Percentiles rank a stretch among this genome's conserved stretches.
Evolutionary conservation across 2,797 vertebrate species (phyloP).

Genomic region (Nasua narica): DNA sequence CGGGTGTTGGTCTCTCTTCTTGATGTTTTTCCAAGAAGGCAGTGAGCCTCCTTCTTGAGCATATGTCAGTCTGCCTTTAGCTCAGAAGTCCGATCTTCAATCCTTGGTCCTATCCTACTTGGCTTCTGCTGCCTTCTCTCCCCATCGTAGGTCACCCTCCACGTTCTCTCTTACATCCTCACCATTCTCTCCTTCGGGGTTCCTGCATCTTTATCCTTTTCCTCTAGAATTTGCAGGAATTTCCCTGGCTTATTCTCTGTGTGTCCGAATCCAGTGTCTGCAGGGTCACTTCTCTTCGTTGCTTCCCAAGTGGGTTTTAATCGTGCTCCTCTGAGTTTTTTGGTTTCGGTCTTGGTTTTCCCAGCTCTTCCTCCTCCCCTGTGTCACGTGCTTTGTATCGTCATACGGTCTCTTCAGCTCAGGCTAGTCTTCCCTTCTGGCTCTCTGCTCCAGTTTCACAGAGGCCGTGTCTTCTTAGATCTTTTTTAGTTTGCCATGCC

Average conservation of each 20-base stretch:
- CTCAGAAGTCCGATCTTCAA: neutral
- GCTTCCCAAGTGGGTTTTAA: neutral
- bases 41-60: neutral
- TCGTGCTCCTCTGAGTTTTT: neutral
- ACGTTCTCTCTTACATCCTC: neutral
- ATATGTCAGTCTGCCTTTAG: neutral
- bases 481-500: neutral
- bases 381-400: neutral
- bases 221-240: neutral
- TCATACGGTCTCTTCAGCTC: neutral
- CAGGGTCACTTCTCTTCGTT: neutral
- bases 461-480: neutral
- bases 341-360: neutral
- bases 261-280: neutral
- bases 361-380: neutral
- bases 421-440: rapidly evolving
- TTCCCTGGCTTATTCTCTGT: neutral
- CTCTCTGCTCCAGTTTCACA: neutral
- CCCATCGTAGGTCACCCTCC: neutral
- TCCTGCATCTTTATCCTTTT: neutral
- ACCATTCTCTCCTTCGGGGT: neutral
- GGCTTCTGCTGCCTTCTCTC: neutral
- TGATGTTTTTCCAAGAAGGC: neutral
- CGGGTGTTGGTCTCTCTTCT: neutral
- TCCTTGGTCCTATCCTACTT: neutral